Conservation (phyloP, 2,113 vertebrate genomes). For the Irena cyanogastra region DNA sequence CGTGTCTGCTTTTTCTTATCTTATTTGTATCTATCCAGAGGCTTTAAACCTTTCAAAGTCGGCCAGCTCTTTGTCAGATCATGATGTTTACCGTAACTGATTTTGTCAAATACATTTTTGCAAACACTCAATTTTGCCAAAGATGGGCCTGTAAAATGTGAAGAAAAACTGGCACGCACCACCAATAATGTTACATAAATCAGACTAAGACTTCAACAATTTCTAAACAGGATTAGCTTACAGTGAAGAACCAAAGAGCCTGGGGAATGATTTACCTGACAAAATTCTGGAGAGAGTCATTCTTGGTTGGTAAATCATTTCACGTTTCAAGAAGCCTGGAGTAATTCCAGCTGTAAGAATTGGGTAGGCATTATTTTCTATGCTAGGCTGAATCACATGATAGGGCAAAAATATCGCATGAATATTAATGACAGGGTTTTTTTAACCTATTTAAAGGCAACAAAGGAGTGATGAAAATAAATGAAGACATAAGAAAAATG, state of each 20-base stretch:
- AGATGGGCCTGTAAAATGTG: constrained; percentile 2
- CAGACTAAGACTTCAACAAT: constrained; percentile 32
- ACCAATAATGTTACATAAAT: constrained; percentile 44
- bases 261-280: neutral
- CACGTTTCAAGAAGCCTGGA: neutral
- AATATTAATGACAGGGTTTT: neutral
- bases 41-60: constrained; percentile 54
- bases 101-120: constrained; percentile 65
- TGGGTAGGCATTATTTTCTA: neutral
- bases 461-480: neutral
- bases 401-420: neutral
- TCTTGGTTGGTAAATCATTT: constrained; percentile 25
- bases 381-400: neutral
- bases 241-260: constrained; percentile 29
- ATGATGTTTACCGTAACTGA: constrained; percentile 60
- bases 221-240: constrained; percentile 39
- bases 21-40: constrained; percentile 70
- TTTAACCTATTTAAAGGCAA: neutral
- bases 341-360: neutral
- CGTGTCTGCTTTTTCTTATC: constrained; percentile 71
- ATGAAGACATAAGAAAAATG: neutral
- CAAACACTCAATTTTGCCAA: constrained; percentile 54
- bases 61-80: constrained; percentile 49
- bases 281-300: neutral
- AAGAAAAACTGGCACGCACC: neutral